A percentile compares a stretch with the other conserved stretches of the same genome.
These are phyloP conservation scores for Martes martes DNA, from an alignment of 2,113 vertebrate species.

Conservation along the genomic window DNA sequence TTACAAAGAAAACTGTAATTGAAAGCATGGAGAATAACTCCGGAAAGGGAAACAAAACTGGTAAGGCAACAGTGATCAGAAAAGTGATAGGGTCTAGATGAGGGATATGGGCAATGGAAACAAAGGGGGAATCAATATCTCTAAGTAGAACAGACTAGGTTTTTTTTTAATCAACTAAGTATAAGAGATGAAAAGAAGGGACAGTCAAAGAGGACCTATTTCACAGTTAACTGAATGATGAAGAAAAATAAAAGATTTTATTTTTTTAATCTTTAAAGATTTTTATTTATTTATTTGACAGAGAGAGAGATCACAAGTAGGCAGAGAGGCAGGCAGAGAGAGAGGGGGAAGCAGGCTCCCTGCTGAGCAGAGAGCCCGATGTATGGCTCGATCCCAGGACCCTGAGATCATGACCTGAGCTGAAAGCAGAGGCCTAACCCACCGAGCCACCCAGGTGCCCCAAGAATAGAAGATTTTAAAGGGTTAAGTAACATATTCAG, in stretches of 20 bases:
- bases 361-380: too few species aligned
- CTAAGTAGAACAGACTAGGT: neutral
- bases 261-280: neutral
- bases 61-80: neutral
- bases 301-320: too few species aligned
- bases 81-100: neutral
- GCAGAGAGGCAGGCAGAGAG: too few species aligned
- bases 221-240: neutral
- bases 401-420: too few species aligned
- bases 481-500: neutral
- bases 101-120: neutral
- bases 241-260: neutral
- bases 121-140: neutral
- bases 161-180: neutral
- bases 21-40: neutral
- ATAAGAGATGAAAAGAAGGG: neutral
- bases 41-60: neutral
- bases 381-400: too few species aligned
- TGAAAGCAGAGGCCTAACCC: too few species aligned
- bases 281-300: too few species aligned
- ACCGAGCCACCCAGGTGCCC: too few species aligned
- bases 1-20: neutral
- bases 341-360: too few species aligned
- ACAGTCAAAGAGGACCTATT: neutral
- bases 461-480: neutral